phyloP scores from a whole-genome alignment of 2,113 vertebrate genomes.

The Cyphomyrus plagiostoma region DNA sequence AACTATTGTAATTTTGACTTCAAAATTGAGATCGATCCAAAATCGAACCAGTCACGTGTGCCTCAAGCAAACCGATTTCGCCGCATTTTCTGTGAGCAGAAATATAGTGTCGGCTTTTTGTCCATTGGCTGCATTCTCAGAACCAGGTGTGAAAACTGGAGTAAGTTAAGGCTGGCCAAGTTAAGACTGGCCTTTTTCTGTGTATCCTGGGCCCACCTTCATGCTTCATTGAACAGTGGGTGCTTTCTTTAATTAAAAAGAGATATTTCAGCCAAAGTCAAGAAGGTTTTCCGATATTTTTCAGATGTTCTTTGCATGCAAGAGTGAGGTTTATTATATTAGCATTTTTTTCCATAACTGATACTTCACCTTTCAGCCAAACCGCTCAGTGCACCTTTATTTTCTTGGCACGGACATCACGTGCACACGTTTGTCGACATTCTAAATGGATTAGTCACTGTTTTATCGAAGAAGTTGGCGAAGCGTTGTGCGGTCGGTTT shows the following conservation, averaged over 20 bases:
- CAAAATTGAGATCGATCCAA: background rate
- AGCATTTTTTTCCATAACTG: background rate
- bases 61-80: background rate
- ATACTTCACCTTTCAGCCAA: background rate
- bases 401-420: background rate
- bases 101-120: background rate
- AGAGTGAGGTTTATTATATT: background rate
- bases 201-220: background rate
- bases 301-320: background rate
- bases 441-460: conserved; percentile 2
- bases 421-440: background rate
- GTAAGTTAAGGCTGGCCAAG: background rate
- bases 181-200: background rate
- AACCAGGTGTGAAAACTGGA: background rate
- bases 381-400: background rate
- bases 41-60: background rate
- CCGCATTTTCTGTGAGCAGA: background rate
- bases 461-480: background rate
- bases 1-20: background rate
- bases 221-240: background rate
- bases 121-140: background rate
- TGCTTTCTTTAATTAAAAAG: background rate
- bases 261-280: background rate
- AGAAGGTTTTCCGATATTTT: background rate
- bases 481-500: background rate